These are phyloP conservation scores for Linurgus olivaceus DNA, from an alignment of 2,797 vertebrate genomes.

Conservation along the genomic window DNA sequence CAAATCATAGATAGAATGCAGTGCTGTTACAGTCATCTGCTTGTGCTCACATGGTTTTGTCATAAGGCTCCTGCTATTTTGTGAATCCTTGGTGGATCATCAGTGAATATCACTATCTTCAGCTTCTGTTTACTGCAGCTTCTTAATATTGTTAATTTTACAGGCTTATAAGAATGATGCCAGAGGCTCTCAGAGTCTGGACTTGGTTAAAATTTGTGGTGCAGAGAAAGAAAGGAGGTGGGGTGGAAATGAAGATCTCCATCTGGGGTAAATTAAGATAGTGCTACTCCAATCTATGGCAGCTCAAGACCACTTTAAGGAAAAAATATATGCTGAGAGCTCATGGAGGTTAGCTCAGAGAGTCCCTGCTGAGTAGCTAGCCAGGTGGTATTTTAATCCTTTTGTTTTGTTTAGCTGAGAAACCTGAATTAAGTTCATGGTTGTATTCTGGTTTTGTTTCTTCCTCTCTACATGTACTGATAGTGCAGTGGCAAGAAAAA, in stretches of 20 bases:
- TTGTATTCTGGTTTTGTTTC: background rate
- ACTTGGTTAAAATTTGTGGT: constrained; percentile 22
- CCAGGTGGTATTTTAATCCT: background rate
- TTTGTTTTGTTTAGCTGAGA: background rate
- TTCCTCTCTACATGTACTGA: background rate
- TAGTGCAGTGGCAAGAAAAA: background rate
- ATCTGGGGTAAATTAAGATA: constrained; percentile 37
- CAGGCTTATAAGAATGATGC: background rate
- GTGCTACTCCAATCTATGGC: background rate
- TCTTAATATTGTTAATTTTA: constrained; percentile 3
- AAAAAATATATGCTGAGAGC: background rate
- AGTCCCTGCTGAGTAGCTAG: background rate
- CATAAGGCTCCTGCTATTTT: constrained; percentile 25
- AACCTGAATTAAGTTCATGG: background rate
- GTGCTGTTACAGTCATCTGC: constrained; percentile 31
- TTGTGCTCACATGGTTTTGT: constrained; percentile 43
- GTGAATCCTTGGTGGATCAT: background rate
- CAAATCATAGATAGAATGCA: background rate
- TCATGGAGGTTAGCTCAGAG: background rate
- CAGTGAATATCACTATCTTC: background rate
- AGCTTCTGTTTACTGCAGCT: constrained; percentile 10
- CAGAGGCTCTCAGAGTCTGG: constrained; percentile 11
- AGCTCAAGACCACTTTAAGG: background rate
- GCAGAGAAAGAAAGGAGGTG: background rate
- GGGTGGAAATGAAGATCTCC: background rate